Evolutionary conservation across 2,888 invertebrate genomes (phyloP), one percentile per base, ranked within the genome.

Genomic region (Lasioglossum morio): DNA sequence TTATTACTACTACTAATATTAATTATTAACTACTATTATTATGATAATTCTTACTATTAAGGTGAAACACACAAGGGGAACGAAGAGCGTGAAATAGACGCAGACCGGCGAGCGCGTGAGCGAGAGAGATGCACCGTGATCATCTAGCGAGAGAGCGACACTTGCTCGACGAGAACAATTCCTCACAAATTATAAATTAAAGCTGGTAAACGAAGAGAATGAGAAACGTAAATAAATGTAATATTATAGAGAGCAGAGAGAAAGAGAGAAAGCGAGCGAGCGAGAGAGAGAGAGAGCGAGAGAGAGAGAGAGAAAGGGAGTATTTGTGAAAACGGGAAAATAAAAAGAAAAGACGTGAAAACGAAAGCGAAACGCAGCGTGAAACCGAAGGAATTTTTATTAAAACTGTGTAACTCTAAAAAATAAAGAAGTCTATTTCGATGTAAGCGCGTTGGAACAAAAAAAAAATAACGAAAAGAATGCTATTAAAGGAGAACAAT

Each of bases 401-500:
- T 66, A 69, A 69, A 92, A 91, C 92, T 92, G 92, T 94, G 92
- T 94, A 94, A 94, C 91, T 94, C 91, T 92, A 30, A 72, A 78
- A 92, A 92, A 93, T 69, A 69, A 69, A 69, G 37, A 94, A 94
- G 90, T 93, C 92, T 94, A 94, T 93, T 94, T 93, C 93, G 93
- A 93, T 94, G 93, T 94, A 94, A 94, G 92, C 90, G 93, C 94
- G 93, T 94, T 93, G 89, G 88, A 88, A 87, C 34, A 46, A 77
- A 73, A 60, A 30, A 30, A 46, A 48, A 46, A 48, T 46, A 30
- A 46, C 46, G 66, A 43, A 77, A 88, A 89, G 89, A 90, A 89
- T 40, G 86, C 89, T 92, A 93, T 92, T 92, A 40, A 93, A 92
- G 92, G 92, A 94, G 93, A 92, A 92, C 88, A 84, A 81, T 85